Evolutionary conservation across 2,888 invertebrate genomes (phyloP), one percentile per base, ranked within the genome.

Genomic region (Flabesymbios commensalis): DNA sequence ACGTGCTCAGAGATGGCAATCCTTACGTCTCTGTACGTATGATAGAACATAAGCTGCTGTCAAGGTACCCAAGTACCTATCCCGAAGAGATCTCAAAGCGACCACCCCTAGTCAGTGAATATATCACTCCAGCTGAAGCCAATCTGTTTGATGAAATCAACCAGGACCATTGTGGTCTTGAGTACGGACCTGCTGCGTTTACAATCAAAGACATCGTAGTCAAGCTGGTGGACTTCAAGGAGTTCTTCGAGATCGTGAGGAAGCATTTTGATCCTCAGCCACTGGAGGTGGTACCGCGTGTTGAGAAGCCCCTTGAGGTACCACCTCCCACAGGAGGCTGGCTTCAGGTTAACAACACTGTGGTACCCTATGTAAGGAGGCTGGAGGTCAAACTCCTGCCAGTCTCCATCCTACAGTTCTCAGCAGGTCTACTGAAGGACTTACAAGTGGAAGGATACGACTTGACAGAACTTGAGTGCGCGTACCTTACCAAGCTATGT

Each of bases 11-110:
- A 17, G 87, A 88, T 24, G 87, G 88, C 24, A 92, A 92, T 79
- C 90, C 90, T 80, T 95, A 92, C 81, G 92, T 93, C 78, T 91
- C 94, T n/a, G 94, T 96, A 54, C 87, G 94, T 57, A 94, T 96
- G 88, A 91, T 95, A 28, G 96, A 96, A 83, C 88, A 89, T 76
- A 94, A 94, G 82, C 86, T 94, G 43, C 69, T 78, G n/a, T 76
- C 75, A 59, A 70, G 74, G 47, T 78, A 78, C 64, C 78, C 78
- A 4, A 76, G 75, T 61, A 73, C 75, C 3, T 78, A 81, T 57
- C 86, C 94, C 28, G 91, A 92, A 80, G 93, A 93, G 84, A 92
- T 93, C 84, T 88, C 94, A 76, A 91, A 89, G 80, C 91, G 90
- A 79, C 87, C 94, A 56, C 93, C 94, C 80, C 91, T 95, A 72